Evolutionary conservation across 2,797 vertebrate species (phyloP), one percentile per base, ranked within the genome.

Genomic region (Muraenolepis orangiensis): DNA sequence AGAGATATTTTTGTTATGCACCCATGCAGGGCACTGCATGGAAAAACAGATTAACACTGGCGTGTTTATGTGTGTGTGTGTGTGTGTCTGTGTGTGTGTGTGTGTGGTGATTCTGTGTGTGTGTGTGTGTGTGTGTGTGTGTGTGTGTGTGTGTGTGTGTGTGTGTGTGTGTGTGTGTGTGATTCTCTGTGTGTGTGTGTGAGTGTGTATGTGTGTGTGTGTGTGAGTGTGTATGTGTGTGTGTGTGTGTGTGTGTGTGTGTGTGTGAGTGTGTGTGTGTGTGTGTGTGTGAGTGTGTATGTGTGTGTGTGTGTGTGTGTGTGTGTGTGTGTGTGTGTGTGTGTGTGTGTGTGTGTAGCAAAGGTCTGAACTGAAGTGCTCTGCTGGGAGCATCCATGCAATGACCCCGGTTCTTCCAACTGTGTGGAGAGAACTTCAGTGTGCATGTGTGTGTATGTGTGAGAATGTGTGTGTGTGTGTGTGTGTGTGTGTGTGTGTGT

Each of bases 391-490:
- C 89, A 86, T 90, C 88, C 85, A 91, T 87, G 90, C 90, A 88
- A 84, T 91, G 92, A 93, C 92, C 93, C 92, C 87, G 88, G 87
- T 84, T 89, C 87, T 79, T 89, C 91, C 91, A 87, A 92, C 91
- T 89, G 91, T 84, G 91, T 89, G 81, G 84, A 84, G 84, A 87
- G 81, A 87, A 86, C 80, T 88, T 86, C 87, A 84, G 82, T 78
- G 84, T 75, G 84, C 86, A 86, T 46, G 64, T 80, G 85, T 61
- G 5, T 74, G 74, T 12, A 72, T 80, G 83, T 80, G 76, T 74
- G 76, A 74, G 77, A 72, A 72, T 66, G 40, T 68, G 73, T 31
- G 71, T 66, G 74, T 74, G 76, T 72, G 81, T 71, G 29, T 40
- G 69, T 66, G 76, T 83, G 80, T 84, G 82, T 84, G 85, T 80